A percentile compares a stretch with the other conserved stretches of the same genome.
Evolutionary conservation across 2,888 invertebrate species (phyloP).

Genomic region (Darwinula stevensoni): DNA sequence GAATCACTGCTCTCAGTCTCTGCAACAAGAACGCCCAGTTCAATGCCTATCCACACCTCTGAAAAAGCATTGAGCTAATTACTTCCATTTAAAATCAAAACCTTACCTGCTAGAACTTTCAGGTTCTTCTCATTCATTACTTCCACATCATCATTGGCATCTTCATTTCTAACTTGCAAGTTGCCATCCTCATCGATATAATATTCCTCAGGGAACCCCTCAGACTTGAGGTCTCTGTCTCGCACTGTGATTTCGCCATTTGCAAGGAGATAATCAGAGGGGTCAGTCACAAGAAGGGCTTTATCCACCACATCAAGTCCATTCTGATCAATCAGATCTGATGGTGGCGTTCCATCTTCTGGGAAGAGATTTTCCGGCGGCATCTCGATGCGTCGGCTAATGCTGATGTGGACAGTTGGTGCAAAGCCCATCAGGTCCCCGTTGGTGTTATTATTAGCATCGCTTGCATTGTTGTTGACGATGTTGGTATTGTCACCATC

Average conservation of each 20-base stretch:
- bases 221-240: no score
- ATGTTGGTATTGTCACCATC: background rate
- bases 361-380: conserved; percentile 51
- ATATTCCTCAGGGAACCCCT: background rate
- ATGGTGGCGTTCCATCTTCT: conserved; percentile 15
- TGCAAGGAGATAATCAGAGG: no score
- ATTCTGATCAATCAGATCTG: conserved; percentile 20
- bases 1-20: no score
- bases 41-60: no score
- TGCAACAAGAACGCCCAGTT: no score
- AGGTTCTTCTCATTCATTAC: no score
- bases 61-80: no score
- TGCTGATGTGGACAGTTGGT: conserved; percentile 25
- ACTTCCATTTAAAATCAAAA: no score
- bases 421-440: background rate
- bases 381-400: conserved; percentile 46
- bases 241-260: no score
- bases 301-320: background rate
- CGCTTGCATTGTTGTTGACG: conserved; percentile 3
- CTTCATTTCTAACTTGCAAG: background rate
- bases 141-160: no score
- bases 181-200: background rate
- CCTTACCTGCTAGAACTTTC: no score
- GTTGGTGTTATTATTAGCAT: background rate
- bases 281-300: no score